phyloP scores from a whole-genome alignment of 2,113 vertebrate species.

The Diglossa brunneiventris region DNA sequence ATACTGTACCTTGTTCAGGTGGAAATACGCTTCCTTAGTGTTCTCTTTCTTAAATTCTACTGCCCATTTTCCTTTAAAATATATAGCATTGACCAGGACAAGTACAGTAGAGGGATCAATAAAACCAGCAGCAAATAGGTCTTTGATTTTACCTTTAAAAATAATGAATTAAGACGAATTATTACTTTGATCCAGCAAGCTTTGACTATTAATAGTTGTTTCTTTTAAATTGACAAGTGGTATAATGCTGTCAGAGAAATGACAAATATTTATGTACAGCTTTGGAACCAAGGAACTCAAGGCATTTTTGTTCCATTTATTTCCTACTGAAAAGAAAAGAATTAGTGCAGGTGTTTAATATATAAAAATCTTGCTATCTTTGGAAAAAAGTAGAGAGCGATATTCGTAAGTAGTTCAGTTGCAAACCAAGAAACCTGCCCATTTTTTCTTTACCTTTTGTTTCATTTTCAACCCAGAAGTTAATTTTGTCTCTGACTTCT shows the following conservation, averaged over 20 bases:
- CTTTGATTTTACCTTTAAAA: conserved; percentile 85
- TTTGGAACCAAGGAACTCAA: neutral
- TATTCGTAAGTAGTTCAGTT: neutral
- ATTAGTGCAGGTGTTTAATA: neutral
- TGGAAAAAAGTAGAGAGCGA: neutral
- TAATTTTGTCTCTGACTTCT: conserved; percentile 66
- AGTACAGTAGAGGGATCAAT: conserved; percentile 76
- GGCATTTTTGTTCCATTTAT: neutral
- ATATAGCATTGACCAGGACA: conserved; percentile 87
- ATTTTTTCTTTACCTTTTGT: conserved; percentile 66
- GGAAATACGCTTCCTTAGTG: conserved; percentile 81
- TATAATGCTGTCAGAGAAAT: neutral
- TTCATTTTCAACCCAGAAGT: conserved; percentile 73
- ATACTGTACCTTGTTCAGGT: conserved; percentile 72
- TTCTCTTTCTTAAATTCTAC: conserved; percentile 74
- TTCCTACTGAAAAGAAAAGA: neutral
- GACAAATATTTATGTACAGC: neutral
- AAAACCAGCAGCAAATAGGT: conserved; percentile 78
- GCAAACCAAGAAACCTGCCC: neutral
- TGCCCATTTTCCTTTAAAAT: conserved; percentile 91
- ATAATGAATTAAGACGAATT: neutral
- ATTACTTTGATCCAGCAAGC: neutral
- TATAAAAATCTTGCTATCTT: neutral
- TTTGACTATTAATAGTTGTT: neutral
- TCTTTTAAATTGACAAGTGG: neutral